A percentile compares a stretch with the other conserved stretches of the same genome.
Evolutionary conservation across 2,113 vertebrate genomes (phyloP).

Genomic region (Myrmecobius fasciatus): DNA sequence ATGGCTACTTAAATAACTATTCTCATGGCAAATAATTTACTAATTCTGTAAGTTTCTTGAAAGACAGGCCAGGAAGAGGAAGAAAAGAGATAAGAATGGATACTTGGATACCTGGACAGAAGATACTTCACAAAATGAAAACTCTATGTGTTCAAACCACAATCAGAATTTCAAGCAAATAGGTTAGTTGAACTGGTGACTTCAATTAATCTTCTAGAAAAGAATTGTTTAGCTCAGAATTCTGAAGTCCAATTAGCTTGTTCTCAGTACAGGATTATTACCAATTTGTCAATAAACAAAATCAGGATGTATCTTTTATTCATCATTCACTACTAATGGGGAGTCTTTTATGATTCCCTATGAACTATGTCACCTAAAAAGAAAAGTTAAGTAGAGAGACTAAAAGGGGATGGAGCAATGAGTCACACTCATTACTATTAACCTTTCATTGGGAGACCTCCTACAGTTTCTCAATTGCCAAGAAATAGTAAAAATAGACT

Average conservation of each 20-base stretch:
- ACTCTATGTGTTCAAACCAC: neutral
- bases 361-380: slow-evolving; percentile 34
- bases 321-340: neutral
- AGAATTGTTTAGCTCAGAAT: neutral
- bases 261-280: neutral
- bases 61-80: neutral
- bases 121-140: neutral
- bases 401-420: neutral
- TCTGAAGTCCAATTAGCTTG: neutral
- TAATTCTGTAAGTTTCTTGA: neutral
- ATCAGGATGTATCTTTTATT: neutral
- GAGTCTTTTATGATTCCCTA: slow-evolving; percentile 10
- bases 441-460: slow-evolving; percentile 45
- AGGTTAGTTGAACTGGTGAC: neutral
- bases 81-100: too few species aligned
- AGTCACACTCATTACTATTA: slow-evolving; percentile 9
- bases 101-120: too few species aligned
- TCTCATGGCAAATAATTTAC: neutral
- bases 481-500: slow-evolving; percentile 42
- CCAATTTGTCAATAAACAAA: neutral
- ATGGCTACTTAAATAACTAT: neutral
- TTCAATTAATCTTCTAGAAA: neutral
- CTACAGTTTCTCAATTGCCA: slow-evolving; percentile 10
- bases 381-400: neutral
- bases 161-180: neutral